Conservation (phyloP, 1,140 invertebrate genomes). For the Plodia interpunctella region DNA sequence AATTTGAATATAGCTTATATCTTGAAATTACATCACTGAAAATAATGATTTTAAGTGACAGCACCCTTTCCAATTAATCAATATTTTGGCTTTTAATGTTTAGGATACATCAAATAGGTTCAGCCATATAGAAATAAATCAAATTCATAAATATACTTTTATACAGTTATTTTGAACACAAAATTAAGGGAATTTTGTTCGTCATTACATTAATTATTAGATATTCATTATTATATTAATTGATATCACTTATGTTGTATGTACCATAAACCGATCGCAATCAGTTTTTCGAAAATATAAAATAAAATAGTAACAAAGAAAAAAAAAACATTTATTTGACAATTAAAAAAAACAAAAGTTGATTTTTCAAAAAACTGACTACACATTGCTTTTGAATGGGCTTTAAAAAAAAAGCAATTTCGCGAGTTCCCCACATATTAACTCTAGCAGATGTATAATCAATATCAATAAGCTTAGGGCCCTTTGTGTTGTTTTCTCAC, state of each 20-base stretch:
- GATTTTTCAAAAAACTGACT: neutral
- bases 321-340: neutral
- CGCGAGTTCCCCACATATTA: neutral
- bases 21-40: neutral
- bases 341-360: neutral
- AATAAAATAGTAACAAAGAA: neutral
- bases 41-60: neutral
- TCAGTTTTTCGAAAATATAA: neutral
- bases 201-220: neutral
- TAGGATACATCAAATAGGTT: too few relatives aligned
- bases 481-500: too few relatives aligned
- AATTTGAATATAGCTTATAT: neutral
- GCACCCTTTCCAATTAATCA: neutral
- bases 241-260: conserved; percentile 2
- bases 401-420: neutral
- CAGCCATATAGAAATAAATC: too few relatives aligned
- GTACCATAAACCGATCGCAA: neutral
- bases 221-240: neutral
- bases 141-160: too few relatives aligned
- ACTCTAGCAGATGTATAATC: too few relatives aligned
- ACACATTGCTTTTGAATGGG: neutral
- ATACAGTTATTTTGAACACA: too few relatives aligned
- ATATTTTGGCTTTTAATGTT: too few relatives aligned
- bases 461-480: too few relatives aligned
- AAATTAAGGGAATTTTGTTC: too few relatives aligned